Base-by-base conservation (phyloP, 2,113 vertebrate genomes). In the Lonchura striata region DNA sequence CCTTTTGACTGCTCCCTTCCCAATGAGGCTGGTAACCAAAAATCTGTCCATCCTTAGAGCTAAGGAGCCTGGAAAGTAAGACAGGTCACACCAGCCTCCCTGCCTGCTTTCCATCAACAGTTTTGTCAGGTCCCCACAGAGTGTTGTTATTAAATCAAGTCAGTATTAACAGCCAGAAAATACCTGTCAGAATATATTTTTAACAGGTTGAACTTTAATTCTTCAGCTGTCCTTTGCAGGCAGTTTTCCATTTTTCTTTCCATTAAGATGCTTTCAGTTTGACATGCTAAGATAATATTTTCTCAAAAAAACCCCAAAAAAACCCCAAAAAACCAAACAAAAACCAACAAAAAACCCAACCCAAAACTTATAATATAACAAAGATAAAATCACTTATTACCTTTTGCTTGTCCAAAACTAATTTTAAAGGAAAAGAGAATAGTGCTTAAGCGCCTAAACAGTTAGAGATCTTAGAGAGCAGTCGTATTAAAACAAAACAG, bases 171-270 rank as follows among this genome's bases (percentile, higher is more conserved):
- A 85, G 66, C 50, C 82, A 93, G 70, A 96, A 88, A 81, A 86
- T 69, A 27, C 76, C 47, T 91, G 82, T 93, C 75, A 93, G 52
- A 86, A 74, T 63, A 21, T 42, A 69, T 91, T 91, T 92, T 91
- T 88, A 90, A 88, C 59, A 82, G 82, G 33, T 22, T 89, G 60
- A 88, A 93, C 77, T 88, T 86, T 49, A 94, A 77, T 88, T 89
- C 60, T 79, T 94, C 60, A 92, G 39, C 72, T 94, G 77, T 82
- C 56, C 56, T 75, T 81, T 81, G 63, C 17, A 81, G 68, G 15
- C 60, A 86, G 30, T 60, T 59, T 92, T 94, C 91, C 9, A 59
- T 57, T 92, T 54, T 41, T 69, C 31, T 37, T 77, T 91, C 33
- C 35, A 47, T 85, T 85, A 88, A 88, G 94, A 72, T 47, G 6